Percentiles rank a stretch among this genome's conserved stretches.
These are phyloP conservation scores for Dynastes grantii DNA, from an alignment of 2,888 invertebrate genomes.

Conservation along the genomic window DNA sequence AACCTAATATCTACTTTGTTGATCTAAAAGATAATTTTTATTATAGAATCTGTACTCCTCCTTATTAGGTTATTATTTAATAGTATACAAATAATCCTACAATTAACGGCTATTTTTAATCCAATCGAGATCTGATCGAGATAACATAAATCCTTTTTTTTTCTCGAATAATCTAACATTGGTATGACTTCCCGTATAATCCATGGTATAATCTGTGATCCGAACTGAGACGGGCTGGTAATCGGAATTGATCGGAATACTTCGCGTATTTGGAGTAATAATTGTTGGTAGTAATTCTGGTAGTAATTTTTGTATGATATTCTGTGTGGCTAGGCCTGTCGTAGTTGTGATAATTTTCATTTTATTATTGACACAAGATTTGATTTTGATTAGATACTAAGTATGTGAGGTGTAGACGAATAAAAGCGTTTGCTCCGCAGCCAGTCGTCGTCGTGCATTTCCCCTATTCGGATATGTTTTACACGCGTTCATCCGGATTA, in stretches of 20 bases:
- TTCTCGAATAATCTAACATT: slow-evolving; percentile 11
- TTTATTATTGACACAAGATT: slow-evolving; percentile 46
- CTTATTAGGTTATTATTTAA: not conserved
- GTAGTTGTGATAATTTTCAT: slow-evolving; percentile 36
- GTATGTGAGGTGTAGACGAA: slow-evolving; percentile 45
- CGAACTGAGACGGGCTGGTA: slow-evolving; percentile 26
- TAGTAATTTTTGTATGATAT: slow-evolving; percentile 7
- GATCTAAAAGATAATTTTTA: not conserved
- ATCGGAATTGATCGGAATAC: slow-evolving; percentile 36
- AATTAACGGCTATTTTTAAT: no score
- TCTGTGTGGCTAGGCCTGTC: not conserved
- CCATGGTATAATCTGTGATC: not conserved
- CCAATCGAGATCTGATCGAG: no score
- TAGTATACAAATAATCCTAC: no score
- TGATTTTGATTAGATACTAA: slow-evolving; percentile 46
- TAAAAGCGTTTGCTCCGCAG: not conserved
- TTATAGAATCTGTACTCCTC: not conserved
- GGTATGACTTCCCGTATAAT: slow-evolving; percentile 15
- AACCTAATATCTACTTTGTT: not conserved
- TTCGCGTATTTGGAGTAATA: not conserved
- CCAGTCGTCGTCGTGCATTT: slow-evolving; percentile 16
- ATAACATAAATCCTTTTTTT: slow-evolving; percentile 1
- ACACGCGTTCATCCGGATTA: not conserved
- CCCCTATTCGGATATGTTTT: slow-evolving; percentile 13
- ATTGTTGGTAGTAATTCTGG: slow-evolving; percentile 3